These are phyloP conservation scores for Chaetogeoica ovagalla DNA, from an alignment of 2,888 invertebrate species.

Conservation along the genomic window DNA sequence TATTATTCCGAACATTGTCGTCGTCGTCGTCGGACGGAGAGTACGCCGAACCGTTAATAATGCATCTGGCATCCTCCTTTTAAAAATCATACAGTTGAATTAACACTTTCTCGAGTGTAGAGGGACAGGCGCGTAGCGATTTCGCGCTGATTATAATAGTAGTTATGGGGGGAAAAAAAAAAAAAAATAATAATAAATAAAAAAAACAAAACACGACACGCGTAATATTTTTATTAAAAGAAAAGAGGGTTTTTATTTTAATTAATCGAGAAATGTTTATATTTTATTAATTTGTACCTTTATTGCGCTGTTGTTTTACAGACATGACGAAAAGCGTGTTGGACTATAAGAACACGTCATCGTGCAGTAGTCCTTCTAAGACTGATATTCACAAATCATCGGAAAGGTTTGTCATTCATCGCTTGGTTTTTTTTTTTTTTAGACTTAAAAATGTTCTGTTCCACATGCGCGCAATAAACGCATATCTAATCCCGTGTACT, in stretches of 20 bases:
- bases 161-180: background rate
- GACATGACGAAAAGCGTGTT: constrained; percentile 87
- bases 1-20: constrained; percentile 48
- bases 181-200: constrained; percentile 11
- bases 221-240: background rate
- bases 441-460: too few species aligned
- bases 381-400: constrained; percentile 65
- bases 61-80: constrained; percentile 38
- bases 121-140: constrained; percentile 4
- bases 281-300: background rate
- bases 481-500: background rate
- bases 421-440: too few species aligned
- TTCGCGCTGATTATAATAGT: constrained; percentile 30
- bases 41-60: constrained; percentile 43
- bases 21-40: too few species aligned
- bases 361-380: constrained; percentile 85
- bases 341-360: constrained; percentile 86
- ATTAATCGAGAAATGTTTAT: constrained; percentile 32
- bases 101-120: constrained; percentile 40
- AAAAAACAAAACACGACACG: too few species aligned
- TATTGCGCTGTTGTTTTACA: constrained; percentile 61
- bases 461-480: background rate
- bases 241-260: background rate
- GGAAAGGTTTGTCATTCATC: constrained; percentile 61
- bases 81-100: constrained; percentile 45